These are phyloP conservation scores for Mamestra brassicae DNA, from an alignment of 2,888 invertebrate genomes.

Conservation along the genomic window DNA sequence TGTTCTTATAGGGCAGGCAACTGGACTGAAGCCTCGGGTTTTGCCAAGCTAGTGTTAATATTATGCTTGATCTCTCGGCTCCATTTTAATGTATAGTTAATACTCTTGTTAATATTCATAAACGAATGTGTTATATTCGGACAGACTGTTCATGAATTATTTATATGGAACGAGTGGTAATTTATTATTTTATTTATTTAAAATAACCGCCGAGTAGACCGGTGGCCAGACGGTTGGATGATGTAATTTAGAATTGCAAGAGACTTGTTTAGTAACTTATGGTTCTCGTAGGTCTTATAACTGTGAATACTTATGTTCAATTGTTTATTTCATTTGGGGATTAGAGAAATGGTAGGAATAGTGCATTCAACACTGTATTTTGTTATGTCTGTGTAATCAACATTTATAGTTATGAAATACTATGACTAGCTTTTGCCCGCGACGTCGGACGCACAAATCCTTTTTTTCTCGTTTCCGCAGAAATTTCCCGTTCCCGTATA, in stretches of 20 bases:
- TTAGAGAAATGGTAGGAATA: too few species aligned
- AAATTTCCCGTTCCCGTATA: too few species aligned
- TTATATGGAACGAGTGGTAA: slow-evolving; percentile 23
- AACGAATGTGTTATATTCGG: slow-evolving; percentile 34
- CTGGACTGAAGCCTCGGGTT: background rate
- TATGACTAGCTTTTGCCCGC: too few species aligned
- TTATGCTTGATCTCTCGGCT: slow-evolving; percentile 13
- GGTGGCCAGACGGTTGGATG: slow-evolving; percentile 27
- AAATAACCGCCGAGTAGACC: slow-evolving; percentile 25
- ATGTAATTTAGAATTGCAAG: slow-evolving; percentile 16
- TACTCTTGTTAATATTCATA: slow-evolving; percentile 29
- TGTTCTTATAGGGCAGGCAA: too few species aligned
- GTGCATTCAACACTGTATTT: too few species aligned
- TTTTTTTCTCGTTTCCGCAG: too few species aligned
- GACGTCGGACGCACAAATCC: too few species aligned
- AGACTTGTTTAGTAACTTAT: background rate
- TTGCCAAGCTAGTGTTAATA: background rate
- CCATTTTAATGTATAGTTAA: slow-evolving; percentile 15
- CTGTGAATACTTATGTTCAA: too few species aligned
- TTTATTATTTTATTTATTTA: slow-evolving; percentile 17
- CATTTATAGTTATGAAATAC: too few species aligned
- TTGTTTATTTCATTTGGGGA: too few species aligned
- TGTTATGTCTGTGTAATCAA: too few species aligned
- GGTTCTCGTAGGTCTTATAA: background rate
- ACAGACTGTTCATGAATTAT: slow-evolving; percentile 50